Evolutionary conservation across 2,113 vertebrate species (phyloP).

Genomic region (Carassius gibelio): DNA sequence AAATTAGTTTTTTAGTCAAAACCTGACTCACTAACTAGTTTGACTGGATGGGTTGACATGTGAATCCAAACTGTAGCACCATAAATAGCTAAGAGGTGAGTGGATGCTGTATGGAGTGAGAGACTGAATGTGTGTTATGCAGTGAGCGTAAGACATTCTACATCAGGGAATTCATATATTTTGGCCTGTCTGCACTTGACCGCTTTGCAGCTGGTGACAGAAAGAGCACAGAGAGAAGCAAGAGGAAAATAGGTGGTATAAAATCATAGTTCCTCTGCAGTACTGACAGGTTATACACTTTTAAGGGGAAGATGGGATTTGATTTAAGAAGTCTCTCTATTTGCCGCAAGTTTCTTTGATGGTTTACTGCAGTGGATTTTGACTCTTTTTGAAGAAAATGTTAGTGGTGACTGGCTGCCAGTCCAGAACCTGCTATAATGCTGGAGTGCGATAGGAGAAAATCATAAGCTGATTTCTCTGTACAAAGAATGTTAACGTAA

Average conservation of each 20-base stretch:
- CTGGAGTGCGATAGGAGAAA: not conserved
- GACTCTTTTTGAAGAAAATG: not conserved
- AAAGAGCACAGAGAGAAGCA: not conserved
- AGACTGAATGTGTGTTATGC: not conserved
- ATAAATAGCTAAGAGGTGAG: not conserved
- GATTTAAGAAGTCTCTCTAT: not conserved
- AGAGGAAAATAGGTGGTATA: not conserved
- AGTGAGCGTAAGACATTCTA: not conserved
- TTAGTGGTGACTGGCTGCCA: not conserved
- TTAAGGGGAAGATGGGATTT: not conserved
- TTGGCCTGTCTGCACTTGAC: not conserved
- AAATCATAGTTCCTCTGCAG: not conserved
- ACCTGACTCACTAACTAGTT: slow-evolving; percentile 8
- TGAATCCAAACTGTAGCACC: not conserved
- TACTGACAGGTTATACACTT: slow-evolving; percentile 19
- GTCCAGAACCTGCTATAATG: not conserved
- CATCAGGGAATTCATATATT: not conserved
- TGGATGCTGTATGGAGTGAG: not conserved
- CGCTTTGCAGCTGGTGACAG: not conserved
- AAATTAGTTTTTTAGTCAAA: not conserved
- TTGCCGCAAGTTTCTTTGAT: not conserved
- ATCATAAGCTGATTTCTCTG: not conserved
- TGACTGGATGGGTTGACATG: not conserved
- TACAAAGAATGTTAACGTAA: not conserved
- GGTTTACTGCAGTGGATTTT: not conserved